Base-by-base conservation (phyloP, 23 tunicate genomes). In the Clavelina lepadiformis region DNA sequence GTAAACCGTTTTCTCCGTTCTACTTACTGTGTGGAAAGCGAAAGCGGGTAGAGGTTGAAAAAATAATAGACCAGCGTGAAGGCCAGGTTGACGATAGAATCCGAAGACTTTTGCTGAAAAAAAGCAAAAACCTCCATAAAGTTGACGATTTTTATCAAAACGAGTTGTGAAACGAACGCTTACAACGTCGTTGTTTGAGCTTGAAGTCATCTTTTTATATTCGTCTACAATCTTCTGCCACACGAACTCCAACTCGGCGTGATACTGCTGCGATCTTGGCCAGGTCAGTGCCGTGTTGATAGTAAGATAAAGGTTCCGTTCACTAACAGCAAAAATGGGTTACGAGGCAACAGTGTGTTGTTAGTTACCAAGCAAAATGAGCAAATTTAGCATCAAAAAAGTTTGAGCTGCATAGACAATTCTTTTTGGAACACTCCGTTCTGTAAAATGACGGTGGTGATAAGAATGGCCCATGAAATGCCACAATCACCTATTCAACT, bases 181-280 rank as follows among this genome's bases (percentile, higher is more conserved):
- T 19, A 56, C 61, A 3, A 56, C 31, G 8, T 45, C 8, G 19
- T 32, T 37, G 5, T 38, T 27, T 5, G 71, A 65, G 7, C 26
- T 41, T 6, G 38, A 22, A 11, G 71, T 15, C 22, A 59, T 49
- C 58, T 72, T 79, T 26, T 58, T 62, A 31, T 69, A 38, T n/a
- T 87, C 85, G 3, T 87, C 87, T 0, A 37, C 44, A 15, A 79
- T 71, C 58, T 64, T 73, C 56, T 74, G 69, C 96, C 96, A 87
- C 23, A 87, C 26, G 34, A 46, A 80, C 33, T 87, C 88, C 35
- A 87, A 58, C 52, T 87, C 96, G 28, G 68, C 76, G 50, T 87
- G 81, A 63, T 71, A 80, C 19, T 82, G 82, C 51, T 79, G 58
- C 1, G 58, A 60, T 61, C 82, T 60, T 21, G 64, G 67, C 67